Base-by-base conservation (phyloP, 2,113 vertebrate species). In the Megatriorchis doriae region DNA sequence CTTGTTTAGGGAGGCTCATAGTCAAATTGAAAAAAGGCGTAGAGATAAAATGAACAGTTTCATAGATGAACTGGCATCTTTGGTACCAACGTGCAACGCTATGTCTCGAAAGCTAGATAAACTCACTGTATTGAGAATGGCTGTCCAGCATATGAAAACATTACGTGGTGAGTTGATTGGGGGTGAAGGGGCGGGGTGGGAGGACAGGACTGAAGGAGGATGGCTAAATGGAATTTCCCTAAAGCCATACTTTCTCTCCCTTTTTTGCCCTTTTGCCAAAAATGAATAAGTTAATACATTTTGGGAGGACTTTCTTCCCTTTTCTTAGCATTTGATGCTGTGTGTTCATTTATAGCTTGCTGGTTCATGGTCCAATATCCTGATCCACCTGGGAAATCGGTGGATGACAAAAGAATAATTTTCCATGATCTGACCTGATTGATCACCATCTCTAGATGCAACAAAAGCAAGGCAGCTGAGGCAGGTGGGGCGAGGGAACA, bases 21-120 rank as follows among this genome's bases (percentile, higher is more conserved):
- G 99, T 91, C 99, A 99, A 97, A 99, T 99, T 20, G 99, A 99
- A 97, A 99, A 99, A 97, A 97, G 99, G 31, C 99, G 99, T 26
- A 97, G 99, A 94, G 99, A 99, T 96, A 99, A 99, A 97, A 99
- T 99, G 99, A 99, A 99, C 98, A 99, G 99, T 86, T 99, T 99
- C 94, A 99, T 99, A 36, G 99, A 99, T 7, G 99, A 99, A 83
- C 98, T 99, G 97, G 99, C 99, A 6, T 99, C 99, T 8, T 96
- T 99, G 96, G 99, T 99, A 65, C 99, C 99, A 61, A 99, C 99
- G 0, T 99, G 99, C 90, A 99, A 99, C 3, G 99, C 99, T 23
- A 99, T 99, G 99, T 99, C 99, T 61, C 98, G 99, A 84, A 99
- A 99, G 89, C 97, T 99, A 81, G 99, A 99, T 96, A 99, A 99